A percentile compares a stretch with the other conserved stretches of the same genome.
phyloP scores from a whole-genome alignment of 1,140 invertebrate species.

The Drosophila dunni region DNA sequence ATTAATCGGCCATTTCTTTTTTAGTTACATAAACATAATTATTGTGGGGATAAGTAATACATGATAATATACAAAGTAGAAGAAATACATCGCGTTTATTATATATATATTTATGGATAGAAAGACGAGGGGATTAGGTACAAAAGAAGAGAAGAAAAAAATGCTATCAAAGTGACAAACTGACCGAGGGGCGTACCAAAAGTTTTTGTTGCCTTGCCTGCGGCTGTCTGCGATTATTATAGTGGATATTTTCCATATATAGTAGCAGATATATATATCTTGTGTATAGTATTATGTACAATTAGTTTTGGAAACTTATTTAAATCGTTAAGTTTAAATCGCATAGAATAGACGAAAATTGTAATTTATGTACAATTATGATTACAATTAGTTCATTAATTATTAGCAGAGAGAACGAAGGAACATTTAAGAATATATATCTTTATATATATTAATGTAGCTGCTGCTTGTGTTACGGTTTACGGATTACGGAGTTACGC shows the following conservation, averaged over 20 bases:
- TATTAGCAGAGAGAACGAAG: conserved; percentile 74
- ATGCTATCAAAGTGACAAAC: conserved; percentile 37
- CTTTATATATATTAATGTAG: conserved; percentile 7
- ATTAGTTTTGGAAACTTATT: conserved; percentile 79
- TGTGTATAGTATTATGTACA: conserved; percentile 60
- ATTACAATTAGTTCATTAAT: conserved; percentile 33
- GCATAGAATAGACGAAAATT: conserved; percentile 51
- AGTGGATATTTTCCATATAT: conserved; percentile 31
- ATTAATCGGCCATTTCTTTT: conserved; percentile 23
- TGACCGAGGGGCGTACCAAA: conserved; percentile 24
- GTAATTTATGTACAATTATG: conserved; percentile 69
- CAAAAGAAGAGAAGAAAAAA: conserved; percentile 43
- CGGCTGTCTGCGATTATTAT: conserved; percentile 34
- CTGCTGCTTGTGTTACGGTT: conserved; percentile 21
- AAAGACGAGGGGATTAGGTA: conserved; percentile 46
- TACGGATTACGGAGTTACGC: not conserved
- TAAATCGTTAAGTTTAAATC: conserved; percentile 64
- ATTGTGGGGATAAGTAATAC: conserved; percentile 36
- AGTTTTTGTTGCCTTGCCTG: conserved; percentile 9
- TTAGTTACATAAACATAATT: conserved; percentile 62
- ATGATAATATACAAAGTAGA: conserved; percentile 71
- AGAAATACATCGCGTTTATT: conserved; percentile 52
- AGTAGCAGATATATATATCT: not conserved
- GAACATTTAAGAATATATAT: conserved; percentile 74
- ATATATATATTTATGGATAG: conserved; percentile 47